These are phyloP conservation scores for Hypocryptadius cinnamomeus DNA, from an alignment of 2,113 vertebrate species.

Conservation along the genomic window DNA sequence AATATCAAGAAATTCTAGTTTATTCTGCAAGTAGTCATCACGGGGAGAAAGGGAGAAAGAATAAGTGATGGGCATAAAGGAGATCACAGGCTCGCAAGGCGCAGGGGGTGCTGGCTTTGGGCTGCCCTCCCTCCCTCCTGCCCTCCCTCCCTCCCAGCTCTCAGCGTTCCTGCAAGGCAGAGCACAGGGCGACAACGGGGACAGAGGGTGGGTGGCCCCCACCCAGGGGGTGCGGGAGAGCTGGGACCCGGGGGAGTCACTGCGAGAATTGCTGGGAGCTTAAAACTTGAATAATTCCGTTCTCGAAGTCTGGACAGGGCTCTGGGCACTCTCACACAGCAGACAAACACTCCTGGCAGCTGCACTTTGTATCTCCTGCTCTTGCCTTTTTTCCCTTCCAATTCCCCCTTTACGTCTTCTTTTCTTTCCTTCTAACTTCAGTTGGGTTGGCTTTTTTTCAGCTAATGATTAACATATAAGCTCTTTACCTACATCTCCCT, in stretches of 20 bases:
- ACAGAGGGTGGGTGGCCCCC: background rate
- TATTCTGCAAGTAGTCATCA: background rate
- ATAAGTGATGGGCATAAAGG: background rate
- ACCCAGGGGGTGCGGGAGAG: accelerated
- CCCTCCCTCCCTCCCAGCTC: background rate
- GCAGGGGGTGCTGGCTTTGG: background rate
- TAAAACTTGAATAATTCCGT: background rate
- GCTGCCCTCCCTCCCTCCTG: background rate
- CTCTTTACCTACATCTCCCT: background rate
- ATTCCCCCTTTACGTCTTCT: background rate
- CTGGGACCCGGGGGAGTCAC: background rate
- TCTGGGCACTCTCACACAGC: background rate
- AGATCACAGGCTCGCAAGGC: accelerated
- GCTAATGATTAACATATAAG: background rate
- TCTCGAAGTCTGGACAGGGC: background rate
- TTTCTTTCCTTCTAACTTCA: background rate
- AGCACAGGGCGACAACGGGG: accelerated
- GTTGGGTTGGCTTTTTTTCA: background rate
- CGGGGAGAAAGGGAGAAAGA: accelerated
- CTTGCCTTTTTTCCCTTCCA: background rate
- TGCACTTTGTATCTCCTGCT: background rate
- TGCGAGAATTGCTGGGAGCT: background rate
- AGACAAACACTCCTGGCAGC: background rate
- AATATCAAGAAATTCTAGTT: accelerated
- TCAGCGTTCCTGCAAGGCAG: accelerated